Conservation (phyloP, 2,797 vertebrate species). For the Aphelocoma californica region DNA sequence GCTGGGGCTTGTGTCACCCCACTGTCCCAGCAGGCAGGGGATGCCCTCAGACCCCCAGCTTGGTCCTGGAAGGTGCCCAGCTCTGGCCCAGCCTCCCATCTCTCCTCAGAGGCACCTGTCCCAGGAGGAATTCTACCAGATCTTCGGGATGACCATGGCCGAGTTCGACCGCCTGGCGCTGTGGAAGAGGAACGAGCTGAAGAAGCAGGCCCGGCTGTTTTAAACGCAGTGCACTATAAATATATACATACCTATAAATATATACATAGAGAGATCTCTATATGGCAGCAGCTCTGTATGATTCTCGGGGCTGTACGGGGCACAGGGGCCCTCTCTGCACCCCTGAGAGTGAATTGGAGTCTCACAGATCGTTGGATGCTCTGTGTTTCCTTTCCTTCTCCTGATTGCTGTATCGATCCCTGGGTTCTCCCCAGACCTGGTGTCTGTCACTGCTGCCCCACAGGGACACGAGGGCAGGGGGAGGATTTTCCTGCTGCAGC, state of each 20-base stretch:
- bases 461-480: neutral
- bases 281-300: conserved; percentile 70
- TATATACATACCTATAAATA: conserved; percentile 76
- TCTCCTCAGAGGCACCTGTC: conserved; percentile 90
- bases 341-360: conserved; percentile 68
- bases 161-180: conserved; percentile 98
- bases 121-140: conserved; percentile 93
- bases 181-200: conserved; percentile 98
- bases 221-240: conserved; percentile 76
- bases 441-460: neutral
- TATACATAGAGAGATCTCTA: conserved; percentile 77
- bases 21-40: neutral
- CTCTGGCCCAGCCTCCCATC: neutral
- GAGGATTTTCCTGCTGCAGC: neutral
- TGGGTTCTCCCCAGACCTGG: neutral
- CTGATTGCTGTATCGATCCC: neutral
- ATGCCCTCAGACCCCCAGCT: neutral
- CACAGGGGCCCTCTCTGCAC: conserved; percentile 60
- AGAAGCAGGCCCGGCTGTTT: conserved; percentile 97
- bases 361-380: conserved; percentile 65
- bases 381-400: conserved; percentile 58
- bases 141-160: conserved; percentile 95
- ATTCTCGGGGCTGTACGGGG: conserved; percentile 63
- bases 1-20: neutral
- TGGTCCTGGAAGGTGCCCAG: neutral